Evolutionary conservation across 1,140 invertebrate genomes (phyloP).

Genomic region (Bombus huntii): DNA sequence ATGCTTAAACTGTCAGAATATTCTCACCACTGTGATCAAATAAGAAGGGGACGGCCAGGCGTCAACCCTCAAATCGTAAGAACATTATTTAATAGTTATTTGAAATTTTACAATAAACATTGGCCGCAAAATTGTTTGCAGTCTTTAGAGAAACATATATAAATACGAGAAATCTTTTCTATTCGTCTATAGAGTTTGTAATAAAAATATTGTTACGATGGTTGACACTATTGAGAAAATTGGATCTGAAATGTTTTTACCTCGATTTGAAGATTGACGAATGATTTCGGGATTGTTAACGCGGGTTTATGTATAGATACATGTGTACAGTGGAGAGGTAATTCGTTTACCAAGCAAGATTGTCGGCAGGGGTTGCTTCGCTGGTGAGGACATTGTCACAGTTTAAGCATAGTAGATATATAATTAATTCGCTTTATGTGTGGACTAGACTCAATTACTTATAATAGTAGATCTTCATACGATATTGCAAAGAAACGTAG

Average conservation of each 20-base stretch:
- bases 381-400: constrained; percentile 79
- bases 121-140: background rate
- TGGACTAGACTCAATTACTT: constrained; percentile 83
- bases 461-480: constrained; percentile 78
- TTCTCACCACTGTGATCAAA: constrained; percentile 59
- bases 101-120: background rate
- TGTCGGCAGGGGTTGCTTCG: constrained; percentile 54
- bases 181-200: background rate
- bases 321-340: constrained; percentile 37
- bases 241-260: constrained; percentile 2
- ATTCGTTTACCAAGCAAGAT: constrained; percentile 55
- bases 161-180: background rate
- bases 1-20: constrained; percentile 78
- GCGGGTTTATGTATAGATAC: constrained; percentile 34
- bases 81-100: no score
- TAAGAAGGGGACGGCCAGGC: constrained; percentile 2
- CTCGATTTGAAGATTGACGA: constrained; percentile 10
- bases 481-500: constrained; percentile 76
- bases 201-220: background rate
- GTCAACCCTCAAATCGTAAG: constrained; percentile 22
- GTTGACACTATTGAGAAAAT: background rate
- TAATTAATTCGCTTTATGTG: constrained; percentile 81
- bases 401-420: constrained; percentile 76
- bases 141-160: background rate
- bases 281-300: background rate